Evolutionary conservation across 2,113 vertebrate genomes (phyloP), one percentile per base, ranked within the genome.

Genomic region (Symphodus melops): DNA sequence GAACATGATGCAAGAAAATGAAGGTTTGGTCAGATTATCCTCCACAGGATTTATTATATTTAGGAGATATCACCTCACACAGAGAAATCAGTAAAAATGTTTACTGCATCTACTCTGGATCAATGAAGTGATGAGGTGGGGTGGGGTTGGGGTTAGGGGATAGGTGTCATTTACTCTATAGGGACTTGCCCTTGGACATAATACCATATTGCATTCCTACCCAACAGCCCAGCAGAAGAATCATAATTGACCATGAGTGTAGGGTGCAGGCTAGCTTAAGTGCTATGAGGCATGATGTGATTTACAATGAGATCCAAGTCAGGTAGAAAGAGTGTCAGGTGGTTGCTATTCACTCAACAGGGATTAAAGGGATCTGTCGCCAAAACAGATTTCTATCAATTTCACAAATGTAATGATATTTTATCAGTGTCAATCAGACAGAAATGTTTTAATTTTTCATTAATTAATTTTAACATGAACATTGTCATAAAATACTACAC

Each of bases 141-240:
- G 9, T 20, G 49, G 1, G 52, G 58, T 56, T 23, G 37, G 12
- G 14, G 23, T 9, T n/a, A 19, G 19, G 19, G 9, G 11, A 9
- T 28, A 16, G 46, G 39, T 70, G 68, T 54, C 57, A 72, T 78
- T 87, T 61, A 63, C 72, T 64, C 69, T 16, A 5, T 41, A 55
- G 46, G 23, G 61, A 65, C 60, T 49, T 79, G 84, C 33, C 86
- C 83, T 87, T 86, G 83, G 83, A 82, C 58, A 68, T 85, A 83
- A 85, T 68, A 49, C 82, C 52, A 52, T 3, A 3, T 54, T 80
- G 48, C 28, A 81, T 79, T 77, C 25, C 23, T 37, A 49, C 46
- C 55, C 71, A 83, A 89, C 57, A 65, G 25, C 55, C 68, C 17
- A 68, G 68, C 62, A 46, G 9, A 16, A 36, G 49, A 67, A 79